Percentiles rank a stretch among this genome's conserved stretches.
These are phyloP conservation scores for Poeciliopsis turrubarensis DNA, from an alignment of 2,113 vertebrate species.

Conservation along the genomic window DNA sequence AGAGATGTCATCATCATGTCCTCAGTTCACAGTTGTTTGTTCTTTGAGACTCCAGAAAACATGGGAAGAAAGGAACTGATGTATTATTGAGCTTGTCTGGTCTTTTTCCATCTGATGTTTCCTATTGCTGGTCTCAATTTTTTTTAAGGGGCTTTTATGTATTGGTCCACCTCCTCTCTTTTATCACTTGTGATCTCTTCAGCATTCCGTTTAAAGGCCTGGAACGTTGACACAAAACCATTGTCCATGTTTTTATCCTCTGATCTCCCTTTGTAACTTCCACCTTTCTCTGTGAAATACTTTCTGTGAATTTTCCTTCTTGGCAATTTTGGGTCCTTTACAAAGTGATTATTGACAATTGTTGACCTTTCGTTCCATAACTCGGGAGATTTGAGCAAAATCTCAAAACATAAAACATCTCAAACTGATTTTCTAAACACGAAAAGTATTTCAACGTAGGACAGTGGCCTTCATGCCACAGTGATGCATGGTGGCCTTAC, in stretches of 20 bases:
- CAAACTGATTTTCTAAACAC: neutral
- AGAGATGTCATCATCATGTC: conserved; percentile 8
- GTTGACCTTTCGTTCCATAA: neutral
- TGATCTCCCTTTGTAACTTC: neutral
- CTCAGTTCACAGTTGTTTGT: conserved; percentile 12
- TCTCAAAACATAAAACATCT: neutral
- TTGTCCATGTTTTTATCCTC: neutral
- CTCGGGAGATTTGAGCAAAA: neutral
- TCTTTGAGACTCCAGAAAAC: conserved; percentile 9
- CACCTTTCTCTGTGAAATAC: neutral
- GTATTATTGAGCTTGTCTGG: conserved; percentile 72
- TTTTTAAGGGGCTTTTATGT: too few relatives aligned
- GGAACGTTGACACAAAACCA: conserved; percentile 50
- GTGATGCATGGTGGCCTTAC: neutral
- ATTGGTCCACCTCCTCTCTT: too few relatives aligned
- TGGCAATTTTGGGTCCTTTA: neutral
- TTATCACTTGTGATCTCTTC: neutral
- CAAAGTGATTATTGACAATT: neutral
- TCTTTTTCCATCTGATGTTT: conserved; percentile 17
- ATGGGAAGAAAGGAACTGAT: conserved; percentile 45
- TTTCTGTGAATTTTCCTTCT: neutral
- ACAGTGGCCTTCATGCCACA: neutral
- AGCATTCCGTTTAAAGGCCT: conserved; percentile 1
- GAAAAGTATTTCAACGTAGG: neutral
- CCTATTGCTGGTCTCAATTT: too few relatives aligned